Percentiles rank a stretch among this genome's conserved stretches.
Evolutionary conservation across 2,888 invertebrate genomes (phyloP).

Genomic region (Ectemnius continuus): DNA sequence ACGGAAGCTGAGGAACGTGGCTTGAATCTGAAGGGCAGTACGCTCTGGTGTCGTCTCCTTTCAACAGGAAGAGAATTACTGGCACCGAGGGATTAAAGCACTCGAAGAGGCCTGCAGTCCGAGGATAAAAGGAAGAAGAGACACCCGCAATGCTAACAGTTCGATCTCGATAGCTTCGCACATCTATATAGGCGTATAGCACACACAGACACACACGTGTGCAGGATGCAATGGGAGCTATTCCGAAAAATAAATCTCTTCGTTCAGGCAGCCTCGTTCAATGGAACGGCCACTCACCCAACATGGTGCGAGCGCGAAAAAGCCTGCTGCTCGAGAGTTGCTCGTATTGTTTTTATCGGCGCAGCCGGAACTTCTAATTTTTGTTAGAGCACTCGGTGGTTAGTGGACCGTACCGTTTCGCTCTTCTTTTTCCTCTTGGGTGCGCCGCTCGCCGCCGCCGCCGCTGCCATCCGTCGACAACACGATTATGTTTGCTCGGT

Average conservation of each 20-base stretch:
- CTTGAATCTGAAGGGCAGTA: slow-evolving; percentile 35
- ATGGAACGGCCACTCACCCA: not conserved
- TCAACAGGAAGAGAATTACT: slow-evolving; percentile 21
- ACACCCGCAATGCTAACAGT: not conserved
- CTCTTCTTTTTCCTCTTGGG: not conserved
- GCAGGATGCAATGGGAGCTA: not conserved
- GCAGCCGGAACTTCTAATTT: slow-evolving; percentile 2
- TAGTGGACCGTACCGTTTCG: not conserved
- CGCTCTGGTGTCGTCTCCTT: slow-evolving; percentile 15
- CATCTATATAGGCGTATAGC: not conserved
- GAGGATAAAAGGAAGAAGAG: slow-evolving; percentile 5
- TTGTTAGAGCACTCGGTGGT: not conserved
- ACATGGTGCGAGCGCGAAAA: not conserved
- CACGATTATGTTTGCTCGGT: too few species aligned
- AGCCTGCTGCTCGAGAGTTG: not conserved
- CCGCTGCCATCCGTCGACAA: too few species aligned
- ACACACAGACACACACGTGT: not conserved
- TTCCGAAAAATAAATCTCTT: slow-evolving; percentile 12
- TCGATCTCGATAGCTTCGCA: not conserved
- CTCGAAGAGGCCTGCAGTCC: slow-evolving; percentile 5
- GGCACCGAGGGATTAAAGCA: slow-evolving; percentile 35
- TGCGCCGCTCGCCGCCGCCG: too few species aligned
- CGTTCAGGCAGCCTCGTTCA: not conserved
- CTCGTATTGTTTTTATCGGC: slow-evolving; percentile 7
- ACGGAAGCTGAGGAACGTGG: slow-evolving; percentile 55